phyloP scores from a whole-genome alignment of 2,113 vertebrate genomes.

The Poeciliopsis turrubarensis region DNA sequence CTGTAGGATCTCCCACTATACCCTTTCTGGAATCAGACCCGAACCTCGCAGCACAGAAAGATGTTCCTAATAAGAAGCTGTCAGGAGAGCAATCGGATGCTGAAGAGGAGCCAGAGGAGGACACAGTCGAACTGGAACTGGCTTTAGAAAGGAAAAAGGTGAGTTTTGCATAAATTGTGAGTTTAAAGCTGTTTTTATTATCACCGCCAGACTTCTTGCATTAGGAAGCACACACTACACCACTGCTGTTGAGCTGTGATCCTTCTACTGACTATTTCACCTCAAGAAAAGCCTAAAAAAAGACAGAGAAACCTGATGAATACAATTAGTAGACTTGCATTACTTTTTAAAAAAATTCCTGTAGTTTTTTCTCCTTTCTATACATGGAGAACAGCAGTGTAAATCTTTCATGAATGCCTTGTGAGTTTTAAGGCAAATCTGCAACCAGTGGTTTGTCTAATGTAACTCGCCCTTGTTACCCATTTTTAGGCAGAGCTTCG shows the following conservation, averaged over 20 bases:
- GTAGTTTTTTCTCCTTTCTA: neutral
- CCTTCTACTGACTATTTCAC: neutral
- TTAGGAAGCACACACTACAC: neutral
- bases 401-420: neutral
- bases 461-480: neutral
- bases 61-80: conserved; percentile 83
- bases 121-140: conserved; percentile 92
- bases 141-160: conserved; percentile 97
- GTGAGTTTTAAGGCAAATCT: neutral
- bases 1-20: conserved; percentile 36
- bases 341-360: neutral
- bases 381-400: neutral
- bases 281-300: neutral
- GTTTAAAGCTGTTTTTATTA: neutral
- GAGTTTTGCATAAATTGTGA: neutral
- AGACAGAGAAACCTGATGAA: too few species aligned
- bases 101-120: conserved; percentile 90
- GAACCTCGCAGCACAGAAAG: conserved; percentile 74
- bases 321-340: too few species aligned
- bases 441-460: neutral
- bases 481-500: conserved; percentile 90
- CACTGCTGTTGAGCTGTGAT: neutral
- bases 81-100: conserved; percentile 75
- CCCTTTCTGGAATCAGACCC: conserved; percentile 69
- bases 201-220: neutral